Evolutionary conservation across 2,797 vertebrate species (phyloP).

Genomic region (Chloroceryle inda): DNA sequence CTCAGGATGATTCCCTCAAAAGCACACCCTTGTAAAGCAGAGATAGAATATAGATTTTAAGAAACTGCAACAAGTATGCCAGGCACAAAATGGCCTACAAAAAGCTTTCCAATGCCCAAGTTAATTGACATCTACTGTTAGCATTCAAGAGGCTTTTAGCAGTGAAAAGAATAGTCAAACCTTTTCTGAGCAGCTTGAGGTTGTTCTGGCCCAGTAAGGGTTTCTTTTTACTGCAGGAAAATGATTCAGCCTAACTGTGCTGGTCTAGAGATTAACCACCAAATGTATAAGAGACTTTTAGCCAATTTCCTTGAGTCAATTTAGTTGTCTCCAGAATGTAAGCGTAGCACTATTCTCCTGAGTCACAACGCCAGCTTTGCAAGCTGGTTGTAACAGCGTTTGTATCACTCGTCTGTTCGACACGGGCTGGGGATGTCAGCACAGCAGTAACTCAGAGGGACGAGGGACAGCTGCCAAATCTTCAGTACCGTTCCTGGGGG

Average conservation of each 20-base stretch:
- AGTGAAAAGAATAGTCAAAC: background rate
- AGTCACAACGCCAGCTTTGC: background rate
- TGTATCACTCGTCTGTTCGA: background rate
- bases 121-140: background rate
- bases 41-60: background rate
- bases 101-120: background rate
- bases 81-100: background rate
- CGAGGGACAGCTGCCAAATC: background rate
- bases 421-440: rapidly evolving
- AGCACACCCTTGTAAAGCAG: background rate
- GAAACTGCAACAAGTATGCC: background rate
- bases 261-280: background rate
- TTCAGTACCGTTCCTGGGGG: background rate
- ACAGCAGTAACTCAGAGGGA: background rate
- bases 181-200: background rate
- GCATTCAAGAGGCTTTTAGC: background rate
- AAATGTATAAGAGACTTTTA: background rate
- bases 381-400: background rate
- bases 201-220: background rate
- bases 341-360: background rate
- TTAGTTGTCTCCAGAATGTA: background rate
- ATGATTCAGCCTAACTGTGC: background rate
- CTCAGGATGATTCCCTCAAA: background rate
- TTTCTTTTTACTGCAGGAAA: background rate
- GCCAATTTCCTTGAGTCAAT: background rate